Percentiles rank a stretch among this genome's conserved stretches.
Evolutionary conservation across 2,113 vertebrate genomes (phyloP).

Genomic region (Vidua chalybeata): DNA sequence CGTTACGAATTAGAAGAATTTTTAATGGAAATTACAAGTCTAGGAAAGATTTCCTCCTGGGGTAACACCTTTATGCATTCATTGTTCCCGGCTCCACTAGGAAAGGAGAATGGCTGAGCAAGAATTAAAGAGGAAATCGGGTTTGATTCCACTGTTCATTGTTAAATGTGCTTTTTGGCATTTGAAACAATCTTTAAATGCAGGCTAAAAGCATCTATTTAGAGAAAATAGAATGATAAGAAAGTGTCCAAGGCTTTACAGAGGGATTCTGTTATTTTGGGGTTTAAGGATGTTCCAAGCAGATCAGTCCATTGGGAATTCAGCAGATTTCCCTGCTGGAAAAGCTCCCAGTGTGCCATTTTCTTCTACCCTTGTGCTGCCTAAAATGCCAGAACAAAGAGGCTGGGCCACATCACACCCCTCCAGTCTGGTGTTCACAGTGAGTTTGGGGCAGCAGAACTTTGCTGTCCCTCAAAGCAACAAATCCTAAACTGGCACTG

Average conservation of each 20-base stretch:
- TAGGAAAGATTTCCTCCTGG: background rate
- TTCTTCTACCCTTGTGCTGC: background rate
- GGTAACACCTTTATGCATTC: background rate
- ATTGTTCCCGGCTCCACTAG: background rate
- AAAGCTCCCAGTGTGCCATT: background rate
- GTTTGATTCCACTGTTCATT: background rate
- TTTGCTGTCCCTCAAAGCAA: background rate
- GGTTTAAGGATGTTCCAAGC: background rate
- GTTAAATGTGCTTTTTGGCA: background rate
- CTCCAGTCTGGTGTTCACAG: background rate
- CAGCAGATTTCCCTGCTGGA: background rate
- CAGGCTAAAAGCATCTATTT: background rate
- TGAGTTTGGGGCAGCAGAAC: background rate
- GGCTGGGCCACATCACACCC: background rate
- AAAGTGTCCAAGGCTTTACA: background rate
- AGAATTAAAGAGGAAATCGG: background rate
- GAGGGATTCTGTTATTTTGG: background rate
- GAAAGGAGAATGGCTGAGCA: background rate
- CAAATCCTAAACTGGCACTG: background rate
- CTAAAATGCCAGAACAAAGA: background rate
- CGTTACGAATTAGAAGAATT: background rate
- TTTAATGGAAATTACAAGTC: background rate
- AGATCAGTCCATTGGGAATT: background rate
- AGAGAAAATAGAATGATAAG: background rate
- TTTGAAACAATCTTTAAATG: background rate